A percentile compares a stretch with the other conserved stretches of the same genome.
These are phyloP conservation scores for Helostoma temminkii DNA, from an alignment of 2,797 vertebrate species.

Conservation along the genomic window DNA sequence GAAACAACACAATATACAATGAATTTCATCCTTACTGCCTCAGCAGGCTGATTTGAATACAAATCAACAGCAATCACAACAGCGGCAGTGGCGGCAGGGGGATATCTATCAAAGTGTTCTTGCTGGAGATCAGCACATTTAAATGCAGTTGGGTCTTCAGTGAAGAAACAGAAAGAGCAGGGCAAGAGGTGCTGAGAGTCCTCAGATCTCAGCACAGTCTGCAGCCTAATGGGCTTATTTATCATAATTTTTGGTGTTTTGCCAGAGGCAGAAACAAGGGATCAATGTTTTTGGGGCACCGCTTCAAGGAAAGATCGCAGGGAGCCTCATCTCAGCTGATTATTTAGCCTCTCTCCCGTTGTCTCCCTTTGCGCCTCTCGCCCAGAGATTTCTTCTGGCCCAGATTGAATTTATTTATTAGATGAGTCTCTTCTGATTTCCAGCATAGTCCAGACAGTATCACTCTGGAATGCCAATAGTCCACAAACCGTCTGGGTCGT, in stretches of 20 bases:
- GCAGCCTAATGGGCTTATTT: conserved; percentile 55
- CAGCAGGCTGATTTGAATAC: conserved; percentile 58
- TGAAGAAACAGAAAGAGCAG: conserved; percentile 25
- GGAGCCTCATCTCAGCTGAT: conserved; percentile 43
- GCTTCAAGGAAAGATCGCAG: conserved; percentile 38
- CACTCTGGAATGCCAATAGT: conserved; percentile 55
- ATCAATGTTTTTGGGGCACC: conserved; percentile 53
- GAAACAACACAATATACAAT: conserved; percentile 61
- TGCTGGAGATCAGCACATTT: conserved; percentile 29
- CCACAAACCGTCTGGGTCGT: conserved; percentile 30
- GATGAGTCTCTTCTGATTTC: conserved; percentile 58
- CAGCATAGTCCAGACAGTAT: conserved; percentile 53
- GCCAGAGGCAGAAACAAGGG: conserved; percentile 44
- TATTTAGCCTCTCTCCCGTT: conserved; percentile 31
- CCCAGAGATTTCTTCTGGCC: conserved; percentile 32
- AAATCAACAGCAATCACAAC: conserved; percentile 55
- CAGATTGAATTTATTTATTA: conserved; percentile 67
- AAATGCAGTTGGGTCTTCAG: conserved; percentile 15
- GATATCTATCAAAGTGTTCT: conserved; percentile 26
- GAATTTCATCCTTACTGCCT: conserved; percentile 51
- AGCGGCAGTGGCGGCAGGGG: background rate
- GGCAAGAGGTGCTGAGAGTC: conserved; percentile 17
- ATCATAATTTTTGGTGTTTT: conserved; percentile 54
- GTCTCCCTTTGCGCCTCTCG: conserved; percentile 14
- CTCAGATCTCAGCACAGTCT: conserved; percentile 26